Conservation (phyloP, 2,797 vertebrate genomes). For the Pipistrellus nathusii region DNA sequence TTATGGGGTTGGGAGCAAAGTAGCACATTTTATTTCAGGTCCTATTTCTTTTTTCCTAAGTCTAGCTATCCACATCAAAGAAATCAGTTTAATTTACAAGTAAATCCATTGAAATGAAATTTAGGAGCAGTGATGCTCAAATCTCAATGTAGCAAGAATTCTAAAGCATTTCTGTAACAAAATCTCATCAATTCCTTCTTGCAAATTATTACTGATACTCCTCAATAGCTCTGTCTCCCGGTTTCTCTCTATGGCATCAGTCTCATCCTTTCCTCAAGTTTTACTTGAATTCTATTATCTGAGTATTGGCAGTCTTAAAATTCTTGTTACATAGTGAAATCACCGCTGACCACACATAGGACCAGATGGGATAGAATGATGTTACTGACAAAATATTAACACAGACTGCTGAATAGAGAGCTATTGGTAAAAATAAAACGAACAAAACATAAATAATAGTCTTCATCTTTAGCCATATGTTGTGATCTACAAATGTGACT, state of each 20-base stretch:
- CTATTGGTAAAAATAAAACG: background rate
- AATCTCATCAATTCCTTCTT: constrained; percentile 34
- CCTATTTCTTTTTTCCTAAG: background rate
- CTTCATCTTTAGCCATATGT: background rate
- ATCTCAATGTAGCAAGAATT: constrained; percentile 49
- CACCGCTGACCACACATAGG: background rate
- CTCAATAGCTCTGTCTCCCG: constrained; percentile 52
- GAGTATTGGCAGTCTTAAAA: constrained; percentile 3
- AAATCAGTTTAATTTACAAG: constrained; percentile 63
- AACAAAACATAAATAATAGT: background rate
- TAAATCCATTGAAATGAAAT: constrained; percentile 42
- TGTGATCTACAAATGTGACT: background rate
- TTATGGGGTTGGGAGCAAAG: background rate
- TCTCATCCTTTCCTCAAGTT: background rate
- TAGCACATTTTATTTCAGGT: constrained; percentile 20
- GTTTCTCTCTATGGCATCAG: background rate
- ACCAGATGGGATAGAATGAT: background rate
- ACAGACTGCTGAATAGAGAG: background rate
- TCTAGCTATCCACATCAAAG: constrained; percentile 33
- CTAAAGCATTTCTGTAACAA: constrained; percentile 37
- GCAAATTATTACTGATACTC: constrained; percentile 36
- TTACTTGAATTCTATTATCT: constrained; percentile 38
- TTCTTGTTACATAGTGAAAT: constrained; percentile 7
- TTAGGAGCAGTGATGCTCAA: background rate
- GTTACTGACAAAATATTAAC: background rate